Evolutionary conservation across 1,140 invertebrate genomes (phyloP).

Genomic region (Carposina sasakii): DNA sequence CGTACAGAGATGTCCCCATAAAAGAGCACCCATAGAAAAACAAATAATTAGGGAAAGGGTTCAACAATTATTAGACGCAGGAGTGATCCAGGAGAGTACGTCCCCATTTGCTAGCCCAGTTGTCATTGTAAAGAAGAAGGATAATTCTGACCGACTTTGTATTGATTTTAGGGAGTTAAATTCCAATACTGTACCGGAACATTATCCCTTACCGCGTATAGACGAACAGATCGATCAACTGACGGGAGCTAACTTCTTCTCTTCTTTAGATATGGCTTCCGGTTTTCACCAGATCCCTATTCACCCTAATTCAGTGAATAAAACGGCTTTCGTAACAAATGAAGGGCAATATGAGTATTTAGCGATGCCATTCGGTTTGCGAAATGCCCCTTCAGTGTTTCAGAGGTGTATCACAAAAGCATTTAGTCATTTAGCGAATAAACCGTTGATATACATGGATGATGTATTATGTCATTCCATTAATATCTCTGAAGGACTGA

Average conservation of each 20-base stretch:
- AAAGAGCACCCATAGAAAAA: constrained; percentile 23
- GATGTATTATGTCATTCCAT: background rate
- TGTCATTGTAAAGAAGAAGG: constrained; percentile 32
- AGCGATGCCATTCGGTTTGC: constrained; percentile 35
- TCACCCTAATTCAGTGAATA: constrained; percentile 17
- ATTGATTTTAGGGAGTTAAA: constrained; percentile 15
- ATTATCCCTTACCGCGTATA: constrained; percentile 68
- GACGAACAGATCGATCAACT: constrained; percentile 57
- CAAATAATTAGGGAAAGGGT: constrained; percentile 20
- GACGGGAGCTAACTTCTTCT: constrained; percentile 19
- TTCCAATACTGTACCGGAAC: constrained; percentile 45
- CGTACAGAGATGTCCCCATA: constrained; percentile 20
- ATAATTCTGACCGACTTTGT: constrained; percentile 12
- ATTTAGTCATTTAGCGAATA: constrained; percentile 9
- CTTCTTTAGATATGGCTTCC: constrained; percentile 41
- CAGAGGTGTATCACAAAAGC: constrained; percentile 27
- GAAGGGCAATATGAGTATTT: constrained; percentile 39
- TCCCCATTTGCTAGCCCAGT: constrained; percentile 32
- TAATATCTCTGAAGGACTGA: background rate
- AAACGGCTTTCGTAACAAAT: constrained; percentile 56
- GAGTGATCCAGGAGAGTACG: constrained; percentile 12
- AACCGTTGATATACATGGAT: constrained; percentile 3
- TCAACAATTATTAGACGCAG: constrained; percentile 18
- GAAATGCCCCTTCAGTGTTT: constrained; percentile 33
- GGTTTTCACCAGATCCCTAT: constrained; percentile 63